phyloP scores from a whole-genome alignment of 1,140 invertebrate species.

The Antheraea pernyi region DNA sequence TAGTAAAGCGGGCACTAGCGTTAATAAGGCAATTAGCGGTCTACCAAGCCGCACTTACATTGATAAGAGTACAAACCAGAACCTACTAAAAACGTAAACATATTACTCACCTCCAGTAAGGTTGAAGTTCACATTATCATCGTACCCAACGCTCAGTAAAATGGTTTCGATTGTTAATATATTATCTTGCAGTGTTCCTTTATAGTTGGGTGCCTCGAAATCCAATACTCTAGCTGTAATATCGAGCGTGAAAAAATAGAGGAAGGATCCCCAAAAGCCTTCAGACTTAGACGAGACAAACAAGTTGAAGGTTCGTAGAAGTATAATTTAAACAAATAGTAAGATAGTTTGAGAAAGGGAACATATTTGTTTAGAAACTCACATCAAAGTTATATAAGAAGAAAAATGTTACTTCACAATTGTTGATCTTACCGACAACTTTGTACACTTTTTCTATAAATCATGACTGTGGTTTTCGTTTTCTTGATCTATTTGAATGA shows the following conservation, averaged over 20 bases:
- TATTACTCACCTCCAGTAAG: constrained; percentile 39
- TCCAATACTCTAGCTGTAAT: constrained; percentile 43
- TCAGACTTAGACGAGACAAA: constrained; percentile 17
- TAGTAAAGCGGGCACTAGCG: too few relatives aligned
- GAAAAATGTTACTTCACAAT: not conserved
- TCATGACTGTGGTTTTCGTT: constrained; percentile 19
- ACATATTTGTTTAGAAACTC: not conserved
- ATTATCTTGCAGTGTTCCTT: constrained; percentile 34
- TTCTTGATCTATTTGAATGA: not conserved
- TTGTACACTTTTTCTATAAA: not conserved
- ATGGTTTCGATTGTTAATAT: constrained; percentile 33
- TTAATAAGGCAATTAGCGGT: too few relatives aligned
- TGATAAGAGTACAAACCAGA: too few relatives aligned
- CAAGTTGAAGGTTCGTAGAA: constrained; percentile 6
- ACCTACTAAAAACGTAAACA: not conserved
- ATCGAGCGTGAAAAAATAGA: constrained; percentile 17
- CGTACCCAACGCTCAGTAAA: constrained; percentile 35
- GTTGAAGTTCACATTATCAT: constrained; percentile 32
- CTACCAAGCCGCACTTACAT: too few relatives aligned
- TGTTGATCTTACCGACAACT: constrained; percentile 3
- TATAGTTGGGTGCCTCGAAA: constrained; percentile 39
- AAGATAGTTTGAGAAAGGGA: constrained; percentile 3
- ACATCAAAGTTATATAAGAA: not conserved
- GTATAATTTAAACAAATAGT: not conserved
- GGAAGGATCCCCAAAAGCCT: constrained; percentile 21